Base-by-base conservation (phyloP, 2,888 invertebrate genomes). In the Cataglyphis albicans region DNA sequence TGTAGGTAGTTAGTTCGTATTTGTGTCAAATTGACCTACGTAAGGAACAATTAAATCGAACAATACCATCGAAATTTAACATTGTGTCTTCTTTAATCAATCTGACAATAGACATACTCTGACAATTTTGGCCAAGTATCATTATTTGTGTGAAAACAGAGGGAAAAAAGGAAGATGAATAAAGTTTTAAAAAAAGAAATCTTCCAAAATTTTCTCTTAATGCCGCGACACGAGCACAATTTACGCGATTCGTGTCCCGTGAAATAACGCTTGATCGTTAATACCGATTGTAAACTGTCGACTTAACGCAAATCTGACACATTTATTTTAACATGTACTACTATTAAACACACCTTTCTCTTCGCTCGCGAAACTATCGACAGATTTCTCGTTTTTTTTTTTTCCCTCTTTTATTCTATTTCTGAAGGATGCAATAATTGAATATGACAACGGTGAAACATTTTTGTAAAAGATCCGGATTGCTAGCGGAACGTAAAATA, bases 61-160 rank as follows among this genome's bases (percentile, higher is more conserved):
- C 21, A 12, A 52, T 12, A 35, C 2, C 4, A 48, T 32, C 9
- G 41, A 59, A n/a, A 61, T 25, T 61, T 41, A 38, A 76, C 7
- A 44, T 48, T 3, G 15, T 48, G 12, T 32, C 21, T 78, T 41
- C 1, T 29, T 44, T n/a, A 7, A 44, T 68, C 21, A 76, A 82
- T 85, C 55, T 78, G 91, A 91, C 93, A 93, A 93, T 93, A 93
- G 93, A 93, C 92, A 90, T 84, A 81, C 80, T 81, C 86, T 4
- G 73, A 81, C 86, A 87, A 91, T 89, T 89, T 89, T 88, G 82
- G 87, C 81, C 89, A 91, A 91, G 91, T 91, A 84, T 91, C 88
- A 90, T 85, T 86, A 88, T 81, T 80, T 18, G 25, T 18, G 25
- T 70, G 83, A 29, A 21, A 52, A 25, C 18, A 32, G 73, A 12